Base-by-base conservation (phyloP, 1,140 invertebrate species). In the Trichonephila inaurata region DNA sequence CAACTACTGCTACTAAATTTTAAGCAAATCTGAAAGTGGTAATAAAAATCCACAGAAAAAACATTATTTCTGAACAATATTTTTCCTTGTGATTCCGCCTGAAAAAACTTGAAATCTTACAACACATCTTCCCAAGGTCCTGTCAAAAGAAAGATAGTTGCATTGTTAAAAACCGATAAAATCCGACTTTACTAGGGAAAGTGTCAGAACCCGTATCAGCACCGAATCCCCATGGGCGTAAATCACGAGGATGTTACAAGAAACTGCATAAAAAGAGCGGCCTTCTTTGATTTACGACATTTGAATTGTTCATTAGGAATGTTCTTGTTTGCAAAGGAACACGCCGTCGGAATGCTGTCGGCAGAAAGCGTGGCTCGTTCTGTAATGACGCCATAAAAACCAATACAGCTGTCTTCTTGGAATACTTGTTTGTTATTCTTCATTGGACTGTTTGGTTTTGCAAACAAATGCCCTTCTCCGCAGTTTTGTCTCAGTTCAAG, bases 371-470 rank as follows among this genome's bases (percentile, higher is more conserved):
- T 87, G 28, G 60, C 24, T 28, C 85, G 12, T 24, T 18, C 24
- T 10, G n/a, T 62, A 87, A 87, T 87, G 85, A 87, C 85, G 85
- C 85, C 62, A 64, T 87, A 61, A 87, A 40, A 87, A 61, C 62
- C 85, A 87, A 87, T 87, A 87, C 85, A 87, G 60, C 85, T 87
- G 85, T 64, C 85, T 64, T 61, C 28, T 40, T 18, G 60, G 24
- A 62, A 62, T 33, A 61, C 60, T 19, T 62, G 51, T 86, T 86
- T 24, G 83, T 19, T 24, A 24, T 7, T 44, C n/a, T n/a, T 21
- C 18, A 62, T 18, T 62, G 60, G 12, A 14, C 18, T 21, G 85
- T 87, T 87, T 64, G 62, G 60, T 28, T 51, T 51, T 40, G 7
- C 85, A 64, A 87, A 64, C 33, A 64, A 33, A 87, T 64, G 16